phyloP scores from a whole-genome alignment of 2,888 invertebrate genomes.

The Corbicula japonica region DNA sequence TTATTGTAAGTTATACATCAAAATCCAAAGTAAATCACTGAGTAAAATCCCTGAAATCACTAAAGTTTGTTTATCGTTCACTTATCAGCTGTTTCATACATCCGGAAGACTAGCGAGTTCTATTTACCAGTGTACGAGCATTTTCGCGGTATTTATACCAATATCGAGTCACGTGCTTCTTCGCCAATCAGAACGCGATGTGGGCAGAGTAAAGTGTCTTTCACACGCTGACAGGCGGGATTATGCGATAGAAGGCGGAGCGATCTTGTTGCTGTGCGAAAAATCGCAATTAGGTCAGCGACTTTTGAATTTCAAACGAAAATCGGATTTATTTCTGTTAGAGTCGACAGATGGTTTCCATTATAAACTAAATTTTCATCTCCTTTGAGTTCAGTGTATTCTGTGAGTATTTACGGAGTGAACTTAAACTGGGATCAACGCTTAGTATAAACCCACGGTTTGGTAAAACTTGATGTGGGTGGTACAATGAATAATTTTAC shows the following conservation, averaged over 20 bases:
- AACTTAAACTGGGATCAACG: too few species aligned
- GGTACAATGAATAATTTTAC: conserved; percentile 26
- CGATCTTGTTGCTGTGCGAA: conserved; percentile 64
- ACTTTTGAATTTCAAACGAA: conserved; percentile 33
- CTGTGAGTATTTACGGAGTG: too few species aligned
- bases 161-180: conserved; percentile 19
- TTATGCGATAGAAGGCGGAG: conserved; percentile 40
- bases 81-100: too few species aligned
- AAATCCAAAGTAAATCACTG: conserved; percentile 63
- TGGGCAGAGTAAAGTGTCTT: conserved; percentile 17
- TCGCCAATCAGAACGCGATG: conserved; percentile 42
- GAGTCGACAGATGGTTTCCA: conserved; percentile 60
- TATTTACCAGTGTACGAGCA: neutral
- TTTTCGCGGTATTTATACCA: conserved; percentile 28
- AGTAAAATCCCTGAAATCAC: conserved; percentile 67
- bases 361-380: too few species aligned
- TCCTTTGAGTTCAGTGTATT: too few species aligned
- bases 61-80: too few species aligned
- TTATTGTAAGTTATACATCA: conserved; percentile 43
- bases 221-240: conserved; percentile 13
- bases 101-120: conserved; percentile 29
- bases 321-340: conserved; percentile 35
- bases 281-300: conserved; percentile 52
- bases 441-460: too few species aligned
- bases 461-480: too few species aligned